Conservation (phyloP, 2,113 vertebrate species). For the Daboia siamensis region DNA sequence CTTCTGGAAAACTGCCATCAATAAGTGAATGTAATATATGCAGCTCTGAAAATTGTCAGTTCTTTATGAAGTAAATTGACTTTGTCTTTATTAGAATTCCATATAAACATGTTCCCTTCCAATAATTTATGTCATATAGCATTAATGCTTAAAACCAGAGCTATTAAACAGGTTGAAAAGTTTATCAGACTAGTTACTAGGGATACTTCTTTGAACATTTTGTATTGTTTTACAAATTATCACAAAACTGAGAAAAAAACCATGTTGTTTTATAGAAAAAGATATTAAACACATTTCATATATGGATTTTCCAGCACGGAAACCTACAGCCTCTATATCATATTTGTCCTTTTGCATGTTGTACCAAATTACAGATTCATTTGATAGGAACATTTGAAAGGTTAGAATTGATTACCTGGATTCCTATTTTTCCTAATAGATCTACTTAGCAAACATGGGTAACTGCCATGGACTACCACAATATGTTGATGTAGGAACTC, state of each 20-base stretch:
- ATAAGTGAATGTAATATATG: slow-evolving; percentile 26
- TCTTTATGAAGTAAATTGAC: slow-evolving; percentile 31
- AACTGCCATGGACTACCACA: neutral
- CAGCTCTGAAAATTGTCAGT: slow-evolving; percentile 12
- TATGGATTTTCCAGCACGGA: slow-evolving; percentile 39
- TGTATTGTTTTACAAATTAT: slow-evolving; percentile 27
- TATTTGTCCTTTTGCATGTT: slow-evolving; percentile 43
- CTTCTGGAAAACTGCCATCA: slow-evolving; percentile 52
- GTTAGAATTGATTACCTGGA: slow-evolving; percentile 40
- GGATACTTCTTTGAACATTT: slow-evolving; percentile 16
- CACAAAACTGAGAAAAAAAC: slow-evolving; percentile 13
- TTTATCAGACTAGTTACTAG: neutral
- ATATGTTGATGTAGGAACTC: neutral
- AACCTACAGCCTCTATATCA: slow-evolving; percentile 12
- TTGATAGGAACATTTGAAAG: slow-evolving; percentile 36
- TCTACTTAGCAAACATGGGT: neutral
- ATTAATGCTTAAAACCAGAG: slow-evolving; percentile 16
- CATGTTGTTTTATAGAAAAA: slow-evolving; percentile 31
- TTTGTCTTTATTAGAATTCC: slow-evolving; percentile 37
- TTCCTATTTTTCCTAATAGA: neutral
- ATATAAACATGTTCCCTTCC: slow-evolving; percentile 15
- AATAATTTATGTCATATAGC: slow-evolving; percentile 29
- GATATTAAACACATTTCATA: slow-evolving; percentile 45
- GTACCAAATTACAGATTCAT: slow-evolving; percentile 41
- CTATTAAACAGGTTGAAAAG: slow-evolving; percentile 19